Evolutionary conservation across 2,888 invertebrate genomes (phyloP).

Genomic region (Lasioglossum malachurum): DNA sequence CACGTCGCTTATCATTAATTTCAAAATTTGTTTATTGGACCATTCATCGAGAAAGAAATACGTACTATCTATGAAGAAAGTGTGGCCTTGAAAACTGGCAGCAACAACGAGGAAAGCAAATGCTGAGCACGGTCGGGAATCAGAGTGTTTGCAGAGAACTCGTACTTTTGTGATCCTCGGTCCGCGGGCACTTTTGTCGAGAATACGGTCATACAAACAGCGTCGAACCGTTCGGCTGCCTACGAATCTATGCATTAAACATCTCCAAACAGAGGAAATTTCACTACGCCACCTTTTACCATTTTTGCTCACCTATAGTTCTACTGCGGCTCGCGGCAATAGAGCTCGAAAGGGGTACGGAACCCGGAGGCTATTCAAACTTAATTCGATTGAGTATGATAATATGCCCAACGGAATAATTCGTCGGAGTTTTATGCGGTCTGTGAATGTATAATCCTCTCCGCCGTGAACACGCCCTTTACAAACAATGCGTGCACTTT

Average conservation of each 20-base stretch:
- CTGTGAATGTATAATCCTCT: not conserved
- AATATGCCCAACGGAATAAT: not conserved
- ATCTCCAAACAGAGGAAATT: conserved; percentile 57
- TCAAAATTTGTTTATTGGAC: not conserved
- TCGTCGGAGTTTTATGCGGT: not conserved
- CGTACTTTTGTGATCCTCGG: conserved; percentile 74
- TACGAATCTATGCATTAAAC: conserved; percentile 71
- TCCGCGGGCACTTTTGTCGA: conserved; percentile 42
- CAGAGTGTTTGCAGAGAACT: conserved; percentile 74
- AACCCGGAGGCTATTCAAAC: not conserved
- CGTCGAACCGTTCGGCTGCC: conserved; percentile 61
- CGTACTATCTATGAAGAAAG: conserved; percentile 17
- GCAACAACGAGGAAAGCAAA: conserved; percentile 39
- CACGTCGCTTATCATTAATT: not conserved
- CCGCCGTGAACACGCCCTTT: not conserved
- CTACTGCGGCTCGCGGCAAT: conserved; percentile 19
- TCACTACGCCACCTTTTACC: conserved; percentile 6
- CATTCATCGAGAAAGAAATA: not conserved
- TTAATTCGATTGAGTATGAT: conserved; percentile 26
- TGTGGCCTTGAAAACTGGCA: conserved; percentile 40
- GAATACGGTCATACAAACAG: conserved; percentile 66
- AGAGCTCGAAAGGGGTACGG: not conserved
- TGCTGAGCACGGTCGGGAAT: conserved; percentile 70
- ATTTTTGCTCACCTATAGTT: not conserved
- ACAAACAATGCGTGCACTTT: not conserved